Conservation (phyloP, 2,797 vertebrate species). For the Podarcis siculus region DNA sequence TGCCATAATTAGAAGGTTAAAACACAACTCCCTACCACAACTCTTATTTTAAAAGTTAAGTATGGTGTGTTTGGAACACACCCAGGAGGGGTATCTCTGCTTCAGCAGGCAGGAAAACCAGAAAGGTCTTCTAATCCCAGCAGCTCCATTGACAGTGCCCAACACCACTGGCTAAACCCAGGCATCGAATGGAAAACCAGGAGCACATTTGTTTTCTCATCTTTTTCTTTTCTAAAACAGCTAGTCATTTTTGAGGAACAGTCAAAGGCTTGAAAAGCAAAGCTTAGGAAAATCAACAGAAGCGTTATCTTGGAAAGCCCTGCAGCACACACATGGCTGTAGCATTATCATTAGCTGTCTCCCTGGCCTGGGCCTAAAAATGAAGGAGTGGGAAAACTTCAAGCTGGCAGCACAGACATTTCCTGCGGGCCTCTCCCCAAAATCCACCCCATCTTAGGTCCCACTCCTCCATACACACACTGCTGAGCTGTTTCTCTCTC, state of each 20-base stretch:
- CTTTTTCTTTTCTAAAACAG: not conserved
- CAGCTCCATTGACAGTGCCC: rapidly evolving
- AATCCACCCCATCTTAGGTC: too few relatives aligned
- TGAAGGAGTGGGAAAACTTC: too few relatives aligned
- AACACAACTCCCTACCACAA: not conserved
- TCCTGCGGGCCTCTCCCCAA: too few relatives aligned
- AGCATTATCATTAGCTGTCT: not conserved
- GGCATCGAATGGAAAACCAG: not conserved
- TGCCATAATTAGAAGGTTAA: too few relatives aligned
- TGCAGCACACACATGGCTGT: not conserved
- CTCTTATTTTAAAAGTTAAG: not conserved
- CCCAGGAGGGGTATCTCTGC: not conserved
- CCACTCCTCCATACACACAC: too few relatives aligned
- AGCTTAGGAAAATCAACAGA: not conserved
- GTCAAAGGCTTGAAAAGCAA: rapidly evolving
- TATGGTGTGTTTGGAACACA: not conserved
- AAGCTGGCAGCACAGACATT: too few relatives aligned
- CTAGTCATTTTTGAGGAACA: not conserved
- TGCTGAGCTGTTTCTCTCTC: too few relatives aligned
- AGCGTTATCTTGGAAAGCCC: not conserved
- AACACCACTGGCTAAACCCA: rapidly evolving
- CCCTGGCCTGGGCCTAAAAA: too few relatives aligned
- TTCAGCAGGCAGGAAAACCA: not conserved
- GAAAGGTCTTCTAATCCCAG: not conserved
- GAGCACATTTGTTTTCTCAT: rapidly evolving